Base-by-base conservation (phyloP, 2,888 invertebrate genomes). In the Elmis aenea region DNA sequence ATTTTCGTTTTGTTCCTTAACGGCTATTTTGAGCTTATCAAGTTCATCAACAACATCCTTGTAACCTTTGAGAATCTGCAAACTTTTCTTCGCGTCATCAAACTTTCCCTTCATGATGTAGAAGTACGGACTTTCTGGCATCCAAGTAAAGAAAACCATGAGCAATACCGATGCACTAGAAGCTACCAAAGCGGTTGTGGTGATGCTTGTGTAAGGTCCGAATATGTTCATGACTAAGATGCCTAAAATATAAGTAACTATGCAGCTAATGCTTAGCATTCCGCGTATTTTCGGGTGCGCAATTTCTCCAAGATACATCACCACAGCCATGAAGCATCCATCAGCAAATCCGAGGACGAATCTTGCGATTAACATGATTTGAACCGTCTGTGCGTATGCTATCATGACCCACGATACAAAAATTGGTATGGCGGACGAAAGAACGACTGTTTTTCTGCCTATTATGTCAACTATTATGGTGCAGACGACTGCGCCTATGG, bases 391-490 rank as follows among this genome's bases (percentile, higher is more conserved):
- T 14, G 80, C 79, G 18, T 72, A 63, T 44, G 79, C 76, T 48
- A 82, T 72, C 48, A 81, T 64, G 18, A 80, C 58, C 81, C 82
- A 83, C 41, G 80, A 75, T 21, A 75, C 31, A 44, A 77, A 74
- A 51, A 79, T 74, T 0, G 81, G 79, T 4, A 80, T 52, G 0
- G 77, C 75, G 6, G 78, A 73, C 18, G 76, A 59, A 8, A 81
- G 67, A 2, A 82, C 67, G n/a, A 78, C 76, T 8, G 70, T 72
- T 58, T 81, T 82, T n/a, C 83, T 71, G 11, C 83, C 83, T 40
- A 79, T 71, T 44, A 70, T 68, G 58, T 83, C 80, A 30, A 81
- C 77, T 39, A 78, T 64, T n/a, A n/a, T n/a, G n/a, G n/a, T n/a
- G n/a, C n/a, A n/a, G n/a, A n/a, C n/a, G 55, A 78, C 58, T 5